Evolutionary conservation across 2,113 vertebrate species (phyloP).

Genomic region (Setophaga petechia): DNA sequence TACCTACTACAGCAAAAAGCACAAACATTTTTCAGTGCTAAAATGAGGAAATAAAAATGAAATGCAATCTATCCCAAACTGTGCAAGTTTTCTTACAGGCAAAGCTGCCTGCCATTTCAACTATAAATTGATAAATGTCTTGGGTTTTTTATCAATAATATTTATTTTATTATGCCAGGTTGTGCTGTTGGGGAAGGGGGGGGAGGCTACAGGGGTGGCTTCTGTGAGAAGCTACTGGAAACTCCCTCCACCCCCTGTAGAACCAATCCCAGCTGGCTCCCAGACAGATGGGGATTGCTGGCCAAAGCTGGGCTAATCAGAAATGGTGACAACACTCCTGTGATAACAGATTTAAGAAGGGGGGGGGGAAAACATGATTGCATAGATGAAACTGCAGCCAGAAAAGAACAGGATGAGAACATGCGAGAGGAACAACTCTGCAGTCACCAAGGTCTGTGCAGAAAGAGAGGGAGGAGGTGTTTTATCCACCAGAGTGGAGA

Average conservation of each 20-base stretch:
- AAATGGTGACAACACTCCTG: rapidly evolving
- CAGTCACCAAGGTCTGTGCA: background rate
- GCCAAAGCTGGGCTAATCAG: background rate
- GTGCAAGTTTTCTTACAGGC: background rate
- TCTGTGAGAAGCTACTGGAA: background rate
- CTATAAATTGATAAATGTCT: background rate
- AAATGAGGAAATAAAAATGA: background rate
- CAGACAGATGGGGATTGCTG: rapidly evolving
- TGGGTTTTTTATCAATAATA: background rate
- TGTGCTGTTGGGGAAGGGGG: rapidly evolving
- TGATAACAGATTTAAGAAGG: background rate
- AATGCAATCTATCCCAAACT: background rate
- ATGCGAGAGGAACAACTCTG: background rate
- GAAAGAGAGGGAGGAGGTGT: background rate
- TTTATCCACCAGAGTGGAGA: rapidly evolving
- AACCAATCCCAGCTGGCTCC: background rate
- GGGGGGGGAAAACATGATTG: background rate
- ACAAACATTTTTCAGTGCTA: background rate
- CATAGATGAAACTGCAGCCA: background rate
- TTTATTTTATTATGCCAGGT: background rate
- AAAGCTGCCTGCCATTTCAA: background rate
- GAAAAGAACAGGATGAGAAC: background rate
- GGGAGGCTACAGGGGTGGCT: background rate
- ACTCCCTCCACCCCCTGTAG: background rate
- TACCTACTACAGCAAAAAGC: background rate